Conservation (phyloP, 92 coral and sea anemone species). For the Muricea muricata region DNA sequence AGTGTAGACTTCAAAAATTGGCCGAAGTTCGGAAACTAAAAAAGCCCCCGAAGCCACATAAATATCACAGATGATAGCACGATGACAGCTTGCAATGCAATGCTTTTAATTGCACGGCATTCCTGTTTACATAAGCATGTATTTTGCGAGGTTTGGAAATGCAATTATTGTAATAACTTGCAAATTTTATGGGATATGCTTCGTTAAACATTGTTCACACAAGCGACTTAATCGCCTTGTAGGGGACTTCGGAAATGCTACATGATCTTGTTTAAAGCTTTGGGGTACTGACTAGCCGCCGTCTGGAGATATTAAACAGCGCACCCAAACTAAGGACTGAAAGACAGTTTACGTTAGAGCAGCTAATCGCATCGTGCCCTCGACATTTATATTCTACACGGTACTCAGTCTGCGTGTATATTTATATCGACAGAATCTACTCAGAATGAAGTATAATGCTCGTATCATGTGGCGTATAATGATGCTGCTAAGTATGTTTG, state of each 20-base stretch:
- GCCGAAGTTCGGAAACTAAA: background rate
- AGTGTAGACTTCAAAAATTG: background rate
- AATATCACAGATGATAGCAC: background rate
- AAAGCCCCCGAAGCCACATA: background rate
- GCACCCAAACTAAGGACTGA: background rate
- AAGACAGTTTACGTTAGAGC: background rate
- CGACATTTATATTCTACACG: background rate
- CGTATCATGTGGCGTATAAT: slow-evolving; percentile 14
- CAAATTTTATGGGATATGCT: slow-evolving; percentile 17
- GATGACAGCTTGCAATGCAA: slow-evolving; percentile 1
- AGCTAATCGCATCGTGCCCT: background rate
- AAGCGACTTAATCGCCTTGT: background rate
- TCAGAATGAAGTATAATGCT: background rate
- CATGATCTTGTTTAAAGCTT: background rate
- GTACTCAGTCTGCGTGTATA: background rate
- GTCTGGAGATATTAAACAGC: background rate
- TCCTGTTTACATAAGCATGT: slow-evolving; percentile 31
- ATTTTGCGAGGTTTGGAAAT: background rate
- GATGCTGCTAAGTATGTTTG: background rate
- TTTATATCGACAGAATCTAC: slow-evolving; percentile 8
- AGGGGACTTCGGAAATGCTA: background rate
- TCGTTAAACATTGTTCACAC: background rate
- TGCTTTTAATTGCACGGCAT: background rate
- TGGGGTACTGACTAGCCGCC: background rate
- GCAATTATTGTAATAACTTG: slow-evolving; percentile 20